A percentile compares a stretch with the other conserved stretches of the same genome.
phyloP scores from a whole-genome alignment of 1,140 invertebrate species.

The Hirudo medicinalis region DNA sequence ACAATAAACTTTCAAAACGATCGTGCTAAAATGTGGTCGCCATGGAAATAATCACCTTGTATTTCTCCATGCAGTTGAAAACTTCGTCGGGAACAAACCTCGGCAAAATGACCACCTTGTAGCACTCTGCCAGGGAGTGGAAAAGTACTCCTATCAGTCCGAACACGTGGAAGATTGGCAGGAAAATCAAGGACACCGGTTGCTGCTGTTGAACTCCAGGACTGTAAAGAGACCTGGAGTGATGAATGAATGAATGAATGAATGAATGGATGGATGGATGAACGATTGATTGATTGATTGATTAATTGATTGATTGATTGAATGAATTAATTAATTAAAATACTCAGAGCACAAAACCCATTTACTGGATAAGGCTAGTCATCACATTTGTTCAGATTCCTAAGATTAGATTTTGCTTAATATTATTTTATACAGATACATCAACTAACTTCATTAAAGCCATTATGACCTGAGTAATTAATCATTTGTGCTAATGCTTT shows the following conservation, averaged over 20 bases:
- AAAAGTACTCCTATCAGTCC: constrained; percentile 9
- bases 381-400: too few species aligned
- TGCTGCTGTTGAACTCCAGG: background rate
- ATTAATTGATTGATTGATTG: too few species aligned
- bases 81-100: constrained; percentile 11
- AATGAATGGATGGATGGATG: too few species aligned
- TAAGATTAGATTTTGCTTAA: too few species aligned
- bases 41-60: constrained; percentile 10
- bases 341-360: background rate
- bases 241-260: background rate
- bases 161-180: constrained; percentile 20
- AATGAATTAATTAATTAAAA: background rate
- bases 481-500: too few species aligned
- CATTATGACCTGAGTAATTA: too few species aligned
- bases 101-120: constrained; percentile 17
- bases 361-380: too few species aligned
- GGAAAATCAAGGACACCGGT: background rate
- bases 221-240: background rate
- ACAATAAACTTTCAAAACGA: too few species aligned
- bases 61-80: constrained; percentile 13
- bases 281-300: background rate
- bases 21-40: too few species aligned
- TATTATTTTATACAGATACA: too few species aligned
- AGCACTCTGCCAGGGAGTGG: background rate
- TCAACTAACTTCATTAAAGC: too few species aligned